These are phyloP conservation scores for Pissodes strobi DNA, from an alignment of 1,140 invertebrate genomes.

Conservation along the genomic window DNA sequence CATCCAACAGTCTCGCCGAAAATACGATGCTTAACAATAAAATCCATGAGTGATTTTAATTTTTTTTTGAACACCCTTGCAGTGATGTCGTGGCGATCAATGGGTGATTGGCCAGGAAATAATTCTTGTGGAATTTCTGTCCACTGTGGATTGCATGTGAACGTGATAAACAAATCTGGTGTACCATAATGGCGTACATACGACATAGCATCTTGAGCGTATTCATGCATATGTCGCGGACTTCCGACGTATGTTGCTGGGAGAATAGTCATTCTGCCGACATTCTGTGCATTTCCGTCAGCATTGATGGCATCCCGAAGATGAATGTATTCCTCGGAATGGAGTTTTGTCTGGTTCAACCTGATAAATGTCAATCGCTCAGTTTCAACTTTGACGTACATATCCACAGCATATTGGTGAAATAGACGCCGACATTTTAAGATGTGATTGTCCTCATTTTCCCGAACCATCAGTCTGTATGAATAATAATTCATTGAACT, in stretches of 20 bases:
- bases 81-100: no score
- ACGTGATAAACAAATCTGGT: no score
- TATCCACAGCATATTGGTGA: conserved; percentile 57
- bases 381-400: conserved; percentile 59
- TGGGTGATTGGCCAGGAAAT: no score
- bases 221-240: conserved; percentile 57
- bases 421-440: conserved; percentile 52
- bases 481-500: conserved; percentile 53
- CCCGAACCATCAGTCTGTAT: conserved; percentile 54
- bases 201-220: conserved; percentile 56
- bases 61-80: no score
- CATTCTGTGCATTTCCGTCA: conserved; percentile 31
- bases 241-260: conserved; percentile 56
- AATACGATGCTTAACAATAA: no score
- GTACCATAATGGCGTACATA: no score
- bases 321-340: conserved; percentile 43
- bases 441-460: conserved; percentile 48
- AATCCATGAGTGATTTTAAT: no score
- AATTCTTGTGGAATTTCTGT: no score
- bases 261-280: conserved; percentile 51
- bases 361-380: conserved; percentile 55
- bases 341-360: no score
- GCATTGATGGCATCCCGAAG: conserved; percentile 47
- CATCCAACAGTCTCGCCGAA: no score
- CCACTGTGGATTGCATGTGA: no score